A percentile compares a stretch with the other conserved stretches of the same genome.
phyloP scores from a whole-genome alignment of 2,888 invertebrate species.

The Drosophila austrosaltans region DNA sequence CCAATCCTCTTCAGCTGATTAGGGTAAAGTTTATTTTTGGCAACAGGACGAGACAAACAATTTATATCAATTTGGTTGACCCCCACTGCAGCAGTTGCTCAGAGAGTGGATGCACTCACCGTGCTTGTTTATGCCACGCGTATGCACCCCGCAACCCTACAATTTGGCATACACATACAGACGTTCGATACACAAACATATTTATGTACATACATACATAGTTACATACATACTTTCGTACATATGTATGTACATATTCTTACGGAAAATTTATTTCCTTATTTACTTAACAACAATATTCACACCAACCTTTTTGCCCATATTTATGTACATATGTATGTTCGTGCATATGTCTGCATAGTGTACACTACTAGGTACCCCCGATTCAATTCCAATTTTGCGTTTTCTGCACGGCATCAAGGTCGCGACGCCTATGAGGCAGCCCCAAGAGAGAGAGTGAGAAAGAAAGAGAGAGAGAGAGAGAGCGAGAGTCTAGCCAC shows the following conservation, averaged over 20 bases:
- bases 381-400: conserved; percentile 10
- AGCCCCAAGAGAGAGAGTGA: not conserved
- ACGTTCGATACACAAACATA: too few species aligned
- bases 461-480: not conserved
- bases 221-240: too few species aligned
- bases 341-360: conserved; percentile 11
- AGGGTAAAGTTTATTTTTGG: conserved; percentile 19
- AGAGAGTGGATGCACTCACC: not conserved
- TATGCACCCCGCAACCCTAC: not conserved
- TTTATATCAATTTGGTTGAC: conserved; percentile 7
- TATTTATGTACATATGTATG: not conserved
- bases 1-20: conserved; percentile 16
- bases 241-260: too few species aligned
- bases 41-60: conserved; percentile 7
- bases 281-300: conserved; percentile 49
- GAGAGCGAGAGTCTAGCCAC: conserved; percentile 4
- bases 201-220: too few species aligned
- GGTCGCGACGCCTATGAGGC: conserved; percentile 48
- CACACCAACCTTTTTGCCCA: conserved; percentile 17
- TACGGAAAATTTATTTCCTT: conserved; percentile 55
- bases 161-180: too few species aligned
- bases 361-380: not conserved
- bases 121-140: conserved; percentile 18
- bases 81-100: not conserved
- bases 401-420: conserved; percentile 50